Base-by-base conservation (phyloP, 2,797 vertebrate genomes). In the Botia kubotai region DNA sequence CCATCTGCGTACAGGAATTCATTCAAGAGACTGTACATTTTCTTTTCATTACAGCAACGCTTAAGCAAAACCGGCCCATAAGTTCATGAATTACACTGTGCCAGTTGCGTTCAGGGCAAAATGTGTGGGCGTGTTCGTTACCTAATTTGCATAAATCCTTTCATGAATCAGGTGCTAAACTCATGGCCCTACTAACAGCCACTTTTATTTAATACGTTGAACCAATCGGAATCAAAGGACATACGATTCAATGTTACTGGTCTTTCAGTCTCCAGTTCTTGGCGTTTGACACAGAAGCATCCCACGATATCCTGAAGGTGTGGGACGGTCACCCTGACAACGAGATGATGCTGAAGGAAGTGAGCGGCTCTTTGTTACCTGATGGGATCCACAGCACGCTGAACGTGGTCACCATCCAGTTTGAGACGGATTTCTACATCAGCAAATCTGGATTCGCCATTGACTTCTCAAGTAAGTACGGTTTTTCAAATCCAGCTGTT, bases 391-490 rank as follows among this genome's bases (percentile, higher is more conserved):
- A 99, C 88, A 98, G 97, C 84, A 99, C 98, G 5, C 97, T 98
- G 86, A 99, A 98, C 77, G 50, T 96, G 7, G 96, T 99, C 77
- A 97, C 97, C 72, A 95, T 99, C 85, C 97, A 99, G 87, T 99
- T 99, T 66, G 97, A 99, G 91, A 99, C 98, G 0, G 98, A 99
- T 86, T 99, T 99, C 89, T 99, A 98, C 85, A 99, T 99, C 91
- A 99, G 97, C 90, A 99, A 99, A 91, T 98, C 97, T 52, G 98
- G 97, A 87, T 99, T 99, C 55, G 97, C 97, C 79, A 97, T 99
- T 79, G 96, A 99, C 83, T 99, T 99, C 92, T 98, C 98, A 89
- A 98, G 98, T 99, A 90, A 97, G 97, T 65, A 14, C 11, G 13
- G 19, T 58, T 48, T 53, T 14, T 23, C n/a, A 3, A 63, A 29